Percentiles rank a stretch among this genome's conserved stretches.
These are phyloP conservation scores for Notolabrus celidotus DNA, from an alignment of 2,797 vertebrate species.

Conservation along the genomic window DNA sequence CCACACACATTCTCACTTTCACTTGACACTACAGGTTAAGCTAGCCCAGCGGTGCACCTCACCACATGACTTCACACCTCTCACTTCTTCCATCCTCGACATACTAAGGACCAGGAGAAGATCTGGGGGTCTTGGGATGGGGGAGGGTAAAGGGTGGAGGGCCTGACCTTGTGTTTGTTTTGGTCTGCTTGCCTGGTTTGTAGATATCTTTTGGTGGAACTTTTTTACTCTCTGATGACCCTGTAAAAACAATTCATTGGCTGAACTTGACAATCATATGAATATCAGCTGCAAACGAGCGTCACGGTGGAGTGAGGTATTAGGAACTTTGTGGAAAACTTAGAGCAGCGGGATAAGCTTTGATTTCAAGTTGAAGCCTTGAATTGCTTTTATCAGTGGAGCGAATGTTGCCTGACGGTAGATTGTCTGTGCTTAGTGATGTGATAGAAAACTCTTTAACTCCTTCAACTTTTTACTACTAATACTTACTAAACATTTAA, in stretches of 20 bases:
- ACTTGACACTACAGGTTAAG: slow-evolving; percentile 75
- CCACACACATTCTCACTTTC: slow-evolving; percentile 88
- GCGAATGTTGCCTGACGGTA: slow-evolving; percentile 81
- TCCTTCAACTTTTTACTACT: slow-evolving; percentile 29
- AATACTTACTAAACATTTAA: slow-evolving; percentile 55
- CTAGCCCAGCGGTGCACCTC: slow-evolving; percentile 46
- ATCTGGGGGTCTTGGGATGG: background rate
- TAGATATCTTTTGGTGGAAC: slow-evolving; percentile 68
- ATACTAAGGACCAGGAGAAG: background rate
- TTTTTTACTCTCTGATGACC: slow-evolving; percentile 58
- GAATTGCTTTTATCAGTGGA: slow-evolving; percentile 83
- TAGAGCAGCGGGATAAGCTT: slow-evolving; percentile 29
- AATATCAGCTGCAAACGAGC: slow-evolving; percentile 18
- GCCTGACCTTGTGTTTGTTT: slow-evolving; percentile 60
- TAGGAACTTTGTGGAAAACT: background rate
- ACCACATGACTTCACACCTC: slow-evolving; percentile 43
- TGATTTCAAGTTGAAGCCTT: slow-evolving; percentile 69
- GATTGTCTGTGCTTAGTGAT: slow-evolving; percentile 67
- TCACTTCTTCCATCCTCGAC: slow-evolving; percentile 31
- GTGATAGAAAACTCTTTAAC: slow-evolving; percentile 44
- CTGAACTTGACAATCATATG: slow-evolving; percentile 58
- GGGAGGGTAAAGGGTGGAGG: background rate
- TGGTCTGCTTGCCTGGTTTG: slow-evolving; percentile 74
- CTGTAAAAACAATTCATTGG: slow-evolving; percentile 69
- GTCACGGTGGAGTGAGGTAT: background rate